Percentiles rank a stretch among this genome's conserved stretches.
Conservation (phyloP, 1,140 invertebrate species). For the Adoxophyes honmai region DNA sequence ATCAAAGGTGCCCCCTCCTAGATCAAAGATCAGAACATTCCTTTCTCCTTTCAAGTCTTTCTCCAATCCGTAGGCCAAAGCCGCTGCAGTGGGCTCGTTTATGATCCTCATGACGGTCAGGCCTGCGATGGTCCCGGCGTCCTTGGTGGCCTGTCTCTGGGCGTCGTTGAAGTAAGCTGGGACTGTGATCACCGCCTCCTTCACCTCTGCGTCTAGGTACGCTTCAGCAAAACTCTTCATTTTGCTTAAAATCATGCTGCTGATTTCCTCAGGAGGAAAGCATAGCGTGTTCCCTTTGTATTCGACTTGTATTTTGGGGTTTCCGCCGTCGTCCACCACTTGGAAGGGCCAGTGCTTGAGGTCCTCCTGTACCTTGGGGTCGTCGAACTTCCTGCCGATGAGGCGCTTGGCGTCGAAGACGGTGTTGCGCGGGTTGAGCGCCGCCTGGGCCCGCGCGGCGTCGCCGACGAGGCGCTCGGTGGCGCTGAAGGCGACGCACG, state of each 20-base stretch:
- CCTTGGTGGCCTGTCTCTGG: slow-evolving; percentile 92
- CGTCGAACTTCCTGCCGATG: slow-evolving; percentile 82
- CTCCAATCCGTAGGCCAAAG: slow-evolving; percentile 86
- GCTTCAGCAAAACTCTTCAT: slow-evolving; percentile 91
- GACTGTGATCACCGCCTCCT: slow-evolving; percentile 87
- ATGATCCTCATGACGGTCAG: slow-evolving; percentile 84
- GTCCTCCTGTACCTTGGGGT: slow-evolving; percentile 84
- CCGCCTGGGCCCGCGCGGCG: slow-evolving; percentile 85
- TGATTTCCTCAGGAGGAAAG: slow-evolving; percentile 88
- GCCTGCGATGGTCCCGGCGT: slow-evolving; percentile 82
- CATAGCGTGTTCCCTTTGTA: slow-evolving; percentile 86
- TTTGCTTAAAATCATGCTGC: slow-evolving; percentile 87
- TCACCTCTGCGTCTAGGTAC: slow-evolving; percentile 84
- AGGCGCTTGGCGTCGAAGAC: slow-evolving; percentile 77
- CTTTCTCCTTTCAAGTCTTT: slow-evolving; percentile 85
- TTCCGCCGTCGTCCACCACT: slow-evolving; percentile 81
- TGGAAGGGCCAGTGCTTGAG: slow-evolving; percentile 88
- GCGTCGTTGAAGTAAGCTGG: slow-evolving; percentile 95
- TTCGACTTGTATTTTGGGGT: slow-evolving; percentile 84
- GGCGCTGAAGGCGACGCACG: slow-evolving; percentile 93
- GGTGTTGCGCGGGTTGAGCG: slow-evolving; percentile 73
- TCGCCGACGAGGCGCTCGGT: slow-evolving; percentile 87
- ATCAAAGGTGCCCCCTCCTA: slow-evolving; percentile 81
- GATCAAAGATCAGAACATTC: slow-evolving; percentile 77
- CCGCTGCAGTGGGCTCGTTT: slow-evolving; percentile 86